Evolutionary conservation across 2,113 vertebrate genomes (phyloP).

Genomic region (Ageneiosus marmoratus): DNA sequence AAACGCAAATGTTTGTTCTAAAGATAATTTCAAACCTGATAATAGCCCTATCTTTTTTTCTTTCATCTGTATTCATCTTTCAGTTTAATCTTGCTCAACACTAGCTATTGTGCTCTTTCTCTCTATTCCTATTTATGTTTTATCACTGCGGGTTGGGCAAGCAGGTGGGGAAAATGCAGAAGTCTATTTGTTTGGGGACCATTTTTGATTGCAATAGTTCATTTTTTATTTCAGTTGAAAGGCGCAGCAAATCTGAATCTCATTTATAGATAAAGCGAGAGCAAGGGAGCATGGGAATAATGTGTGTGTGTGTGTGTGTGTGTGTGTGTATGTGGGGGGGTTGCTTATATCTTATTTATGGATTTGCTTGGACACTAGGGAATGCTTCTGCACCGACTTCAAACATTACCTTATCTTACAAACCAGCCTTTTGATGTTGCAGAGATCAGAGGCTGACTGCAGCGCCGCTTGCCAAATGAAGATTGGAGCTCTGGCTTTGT

Average conservation of each 20-base stretch:
- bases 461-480: constrained; percentile 85
- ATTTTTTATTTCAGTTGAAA: constrained; percentile 66
- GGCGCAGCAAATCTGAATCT: constrained; percentile 73
- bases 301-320: not conserved
- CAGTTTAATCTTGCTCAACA: not conserved
- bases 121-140: constrained; percentile 6
- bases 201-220: constrained; percentile 53
- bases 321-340: constrained; percentile 32
- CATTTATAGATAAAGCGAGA: constrained; percentile 74
- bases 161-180: not conserved
- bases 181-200: constrained; percentile 57
- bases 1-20: not conserved
- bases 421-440: constrained; percentile 84
- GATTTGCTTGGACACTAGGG: constrained; percentile 89
- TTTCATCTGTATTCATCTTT: constrained; percentile 6
- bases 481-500: constrained; percentile 77
- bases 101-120: not conserved
- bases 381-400: constrained; percentile 85
- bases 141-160: constrained; percentile 13
- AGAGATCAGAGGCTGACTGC: constrained; percentile 88
- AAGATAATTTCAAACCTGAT: constrained; percentile 8
- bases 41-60: constrained; percentile 17
- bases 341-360: constrained; percentile 92
- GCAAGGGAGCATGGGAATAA: constrained; percentile 53
- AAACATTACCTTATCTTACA: constrained; percentile 87